Evolutionary conservation across 2,888 invertebrate genomes (phyloP).

Genomic region (Synanthedon vespiformis): DNA sequence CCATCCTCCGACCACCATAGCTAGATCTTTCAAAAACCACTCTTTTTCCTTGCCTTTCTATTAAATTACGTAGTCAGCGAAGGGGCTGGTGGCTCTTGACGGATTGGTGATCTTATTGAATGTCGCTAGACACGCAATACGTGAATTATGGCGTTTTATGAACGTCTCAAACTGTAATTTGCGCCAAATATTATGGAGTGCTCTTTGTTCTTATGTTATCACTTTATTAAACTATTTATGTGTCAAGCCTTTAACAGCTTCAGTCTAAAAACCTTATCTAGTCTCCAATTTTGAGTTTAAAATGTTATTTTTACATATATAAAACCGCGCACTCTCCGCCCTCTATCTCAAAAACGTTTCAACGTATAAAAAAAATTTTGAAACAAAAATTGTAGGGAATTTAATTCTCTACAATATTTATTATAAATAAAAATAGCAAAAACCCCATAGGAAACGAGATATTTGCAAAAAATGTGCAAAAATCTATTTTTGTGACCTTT

Average conservation of each 20-base stretch:
- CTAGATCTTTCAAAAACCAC: conserved; percentile 10
- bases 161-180: conserved; percentile 21
- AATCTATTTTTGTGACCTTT: too few relatives aligned
- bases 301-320: too few relatives aligned
- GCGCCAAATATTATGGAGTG: conserved; percentile 5
- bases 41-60: neutral
- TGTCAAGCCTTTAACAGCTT: neutral
- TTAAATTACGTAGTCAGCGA: conserved; percentile 3
- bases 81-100: conserved; percentile 1
- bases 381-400: too few relatives aligned
- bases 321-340: too few relatives aligned
- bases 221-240: neutral
- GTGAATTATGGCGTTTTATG: conserved; percentile 48
- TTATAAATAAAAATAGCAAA: too few relatives aligned
- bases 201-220: conserved; percentile 2
- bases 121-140: conserved; percentile 43
- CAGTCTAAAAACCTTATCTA: too few relatives aligned
- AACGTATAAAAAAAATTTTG: too few relatives aligned
- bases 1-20: conserved; percentile 11
- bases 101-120: neutral
- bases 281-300: too few relatives aligned
- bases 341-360: too few relatives aligned
- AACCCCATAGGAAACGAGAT: too few relatives aligned
- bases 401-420: too few relatives aligned
- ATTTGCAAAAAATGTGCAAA: too few relatives aligned